Evolutionary conservation across 2,113 vertebrate species (phyloP).

Genomic region (Craseonycteris thonglongyai): DNA sequence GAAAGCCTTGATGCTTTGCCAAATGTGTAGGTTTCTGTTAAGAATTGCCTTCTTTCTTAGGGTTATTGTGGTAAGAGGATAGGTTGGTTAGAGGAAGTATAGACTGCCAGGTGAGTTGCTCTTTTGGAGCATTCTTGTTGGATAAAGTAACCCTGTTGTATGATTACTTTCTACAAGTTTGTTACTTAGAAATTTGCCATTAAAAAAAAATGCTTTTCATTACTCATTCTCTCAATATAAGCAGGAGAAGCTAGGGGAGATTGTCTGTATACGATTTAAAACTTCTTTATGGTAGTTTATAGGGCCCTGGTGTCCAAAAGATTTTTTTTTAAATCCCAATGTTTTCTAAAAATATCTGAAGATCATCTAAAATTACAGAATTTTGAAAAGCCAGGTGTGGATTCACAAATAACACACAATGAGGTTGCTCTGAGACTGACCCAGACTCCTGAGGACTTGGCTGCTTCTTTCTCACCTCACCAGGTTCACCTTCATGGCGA

Average conservation of each 20-base stretch:
- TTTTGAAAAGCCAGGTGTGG: conserved; percentile 40
- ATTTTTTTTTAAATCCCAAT: background rate
- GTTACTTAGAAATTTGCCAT: background rate
- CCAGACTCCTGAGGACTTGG: background rate
- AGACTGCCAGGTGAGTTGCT: background rate
- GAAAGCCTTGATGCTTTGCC: background rate
- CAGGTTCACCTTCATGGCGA: background rate
- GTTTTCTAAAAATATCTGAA: background rate
- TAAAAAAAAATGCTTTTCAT: background rate
- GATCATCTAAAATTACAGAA: conserved; percentile 25
- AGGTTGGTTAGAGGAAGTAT: background rate
- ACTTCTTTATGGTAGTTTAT: background rate
- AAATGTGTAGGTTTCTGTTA: background rate
- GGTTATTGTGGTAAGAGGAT: background rate
- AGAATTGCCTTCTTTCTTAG: background rate
- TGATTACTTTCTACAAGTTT: background rate
- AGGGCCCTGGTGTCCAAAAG: background rate
- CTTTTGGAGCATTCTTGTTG: background rate
- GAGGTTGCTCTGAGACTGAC: background rate
- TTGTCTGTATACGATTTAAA: background rate
- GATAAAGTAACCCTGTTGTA: background rate
- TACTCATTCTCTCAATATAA: background rate
- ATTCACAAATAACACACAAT: background rate
- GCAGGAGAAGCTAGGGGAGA: background rate
- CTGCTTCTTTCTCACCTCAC: background rate